phyloP scores from a whole-genome alignment of 2,113 vertebrate genomes.

The Monopterus albus region DNA sequence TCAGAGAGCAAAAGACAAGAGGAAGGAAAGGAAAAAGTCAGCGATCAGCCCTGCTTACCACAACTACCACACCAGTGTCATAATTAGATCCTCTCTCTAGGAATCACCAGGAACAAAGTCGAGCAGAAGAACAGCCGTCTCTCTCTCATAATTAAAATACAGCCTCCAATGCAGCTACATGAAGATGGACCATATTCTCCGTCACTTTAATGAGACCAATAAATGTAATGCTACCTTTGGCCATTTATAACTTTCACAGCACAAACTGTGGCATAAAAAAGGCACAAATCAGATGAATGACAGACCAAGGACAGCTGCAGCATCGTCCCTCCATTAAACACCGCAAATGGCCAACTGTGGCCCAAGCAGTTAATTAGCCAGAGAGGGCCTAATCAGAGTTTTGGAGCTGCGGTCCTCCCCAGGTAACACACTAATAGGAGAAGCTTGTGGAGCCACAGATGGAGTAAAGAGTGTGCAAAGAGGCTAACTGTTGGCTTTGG shows the following conservation, averaged over 20 bases:
- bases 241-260: slow-evolving; percentile 74
- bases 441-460: slow-evolving; percentile 60
- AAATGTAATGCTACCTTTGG: slow-evolving; percentile 69
- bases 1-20: no score
- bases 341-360: slow-evolving; percentile 80
- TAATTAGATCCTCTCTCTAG: slow-evolving; percentile 71
- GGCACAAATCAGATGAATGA: slow-evolving; percentile 76
- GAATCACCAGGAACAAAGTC: slow-evolving; percentile 75
- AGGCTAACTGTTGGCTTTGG: slow-evolving; percentile 34
- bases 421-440: slow-evolving; percentile 72
- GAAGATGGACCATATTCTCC: slow-evolving; percentile 42
- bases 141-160: slow-evolving; percentile 63
- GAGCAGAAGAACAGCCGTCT: no score
- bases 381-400: slow-evolving; percentile 77
- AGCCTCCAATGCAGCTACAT: slow-evolving; percentile 42
- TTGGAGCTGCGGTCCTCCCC: slow-evolving; percentile 67
- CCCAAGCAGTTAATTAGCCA: slow-evolving; percentile 78
- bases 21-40: slow-evolving; percentile 44
- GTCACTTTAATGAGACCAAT: slow-evolving; percentile 74
- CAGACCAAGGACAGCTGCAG: slow-evolving; percentile 79
- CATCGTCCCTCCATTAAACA: slow-evolving; percentile 74
- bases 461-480: slow-evolving; percentile 37
- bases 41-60: slow-evolving; percentile 33
- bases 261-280: slow-evolving; percentile 75
- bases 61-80: slow-evolving; percentile 52